Evolutionary conservation across 2,797 vertebrate species (phyloP).

Genomic region (Sciurus carolinensis): DNA sequence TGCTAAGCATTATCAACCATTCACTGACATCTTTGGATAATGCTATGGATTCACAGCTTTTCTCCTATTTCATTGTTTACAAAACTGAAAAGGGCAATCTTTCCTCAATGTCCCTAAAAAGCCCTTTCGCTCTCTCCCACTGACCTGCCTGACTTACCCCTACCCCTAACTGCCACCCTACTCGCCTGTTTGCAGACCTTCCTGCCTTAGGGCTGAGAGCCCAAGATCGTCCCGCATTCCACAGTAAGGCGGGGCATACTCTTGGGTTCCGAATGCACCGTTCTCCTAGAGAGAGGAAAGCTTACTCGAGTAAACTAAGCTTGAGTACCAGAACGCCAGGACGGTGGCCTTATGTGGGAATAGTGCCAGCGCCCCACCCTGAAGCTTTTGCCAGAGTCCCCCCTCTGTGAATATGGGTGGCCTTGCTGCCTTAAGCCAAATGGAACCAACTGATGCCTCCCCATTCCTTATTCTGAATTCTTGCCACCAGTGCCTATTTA

Average conservation of each 20-base stretch:
- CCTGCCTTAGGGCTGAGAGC: neutral
- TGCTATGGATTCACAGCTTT: neutral
- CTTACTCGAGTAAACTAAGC: neutral
- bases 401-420: neutral
- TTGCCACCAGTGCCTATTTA: neutral
- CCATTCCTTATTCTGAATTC: neutral
- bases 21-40: neutral
- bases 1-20: neutral
- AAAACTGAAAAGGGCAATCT: neutral
- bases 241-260: neutral
- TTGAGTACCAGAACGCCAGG: neutral
- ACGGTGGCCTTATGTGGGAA: neutral
- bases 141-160: neutral
- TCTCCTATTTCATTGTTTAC: constrained; percentile 30
- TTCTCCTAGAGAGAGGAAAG: neutral
- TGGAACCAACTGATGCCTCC: neutral
- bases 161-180: no score
- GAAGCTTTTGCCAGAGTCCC: neutral
- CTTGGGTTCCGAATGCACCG: neutral
- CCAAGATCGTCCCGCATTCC: neutral
- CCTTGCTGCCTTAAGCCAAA: neutral
- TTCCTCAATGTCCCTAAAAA: neutral
- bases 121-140: neutral
- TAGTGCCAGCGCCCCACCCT: neutral
- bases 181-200: fast-evolving